Conservation (phyloP, 2,113 vertebrate genomes). For the Thryonomys swinderianus region DNA sequence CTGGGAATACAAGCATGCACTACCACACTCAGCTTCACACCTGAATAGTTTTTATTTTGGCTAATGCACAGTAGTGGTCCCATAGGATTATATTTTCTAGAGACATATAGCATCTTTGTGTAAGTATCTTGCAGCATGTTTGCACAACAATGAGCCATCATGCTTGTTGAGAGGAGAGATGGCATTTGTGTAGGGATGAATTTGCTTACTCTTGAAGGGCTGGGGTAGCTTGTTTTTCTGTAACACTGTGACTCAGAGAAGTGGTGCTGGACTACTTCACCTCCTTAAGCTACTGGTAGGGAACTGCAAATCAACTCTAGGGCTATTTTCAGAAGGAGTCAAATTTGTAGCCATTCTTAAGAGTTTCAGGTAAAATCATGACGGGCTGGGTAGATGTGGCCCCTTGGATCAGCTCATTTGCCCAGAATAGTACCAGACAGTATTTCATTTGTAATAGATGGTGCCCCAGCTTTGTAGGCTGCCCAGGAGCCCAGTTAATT, state of each 20-base stretch:
- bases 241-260: neutral
- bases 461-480: no score
- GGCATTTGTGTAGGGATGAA: neutral
- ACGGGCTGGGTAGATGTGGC: no score
- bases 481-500: neutral
- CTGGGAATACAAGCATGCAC: neutral
- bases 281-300: neutral
- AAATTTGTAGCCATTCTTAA: neutral
- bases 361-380: neutral
- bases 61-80: neutral
- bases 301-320: neutral
- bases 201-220: neutral
- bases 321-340: conserved; percentile 27
- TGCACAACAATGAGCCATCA: neutral
- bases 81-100: neutral
- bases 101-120: neutral
- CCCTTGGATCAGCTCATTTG: neutral
- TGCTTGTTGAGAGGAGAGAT: neutral
- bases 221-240: neutral
- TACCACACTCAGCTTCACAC: neutral
- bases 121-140: neutral
- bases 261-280: neutral
- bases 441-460: accelerated
- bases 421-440: neutral
- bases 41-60: neutral